Conservation (phyloP, 1,140 invertebrate species). For the Planococcus citri region DNA sequence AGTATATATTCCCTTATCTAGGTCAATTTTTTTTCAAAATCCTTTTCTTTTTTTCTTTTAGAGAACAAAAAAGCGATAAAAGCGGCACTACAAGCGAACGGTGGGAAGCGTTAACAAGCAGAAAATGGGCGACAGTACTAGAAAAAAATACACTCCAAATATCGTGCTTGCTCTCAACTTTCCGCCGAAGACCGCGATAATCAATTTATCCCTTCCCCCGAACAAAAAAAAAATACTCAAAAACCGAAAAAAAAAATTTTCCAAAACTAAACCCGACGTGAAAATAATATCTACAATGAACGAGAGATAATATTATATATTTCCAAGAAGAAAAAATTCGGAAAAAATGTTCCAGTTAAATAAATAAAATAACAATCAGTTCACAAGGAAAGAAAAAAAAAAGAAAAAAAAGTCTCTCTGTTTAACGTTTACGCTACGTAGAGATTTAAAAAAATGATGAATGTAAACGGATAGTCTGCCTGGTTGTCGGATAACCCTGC, state of each 20-base stretch:
- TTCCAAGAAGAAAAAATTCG: background rate
- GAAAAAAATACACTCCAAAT: background rate
- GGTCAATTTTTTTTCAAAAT: background rate
- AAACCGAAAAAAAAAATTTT: no score
- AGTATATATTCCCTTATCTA: background rate
- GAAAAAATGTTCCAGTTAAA: background rate
- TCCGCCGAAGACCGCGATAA: background rate
- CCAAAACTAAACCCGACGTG: background rate
- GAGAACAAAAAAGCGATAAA: background rate
- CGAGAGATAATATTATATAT: constrained; percentile 13
- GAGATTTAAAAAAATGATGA: constrained; percentile 12
- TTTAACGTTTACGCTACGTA: background rate
- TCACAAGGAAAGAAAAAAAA: no score
- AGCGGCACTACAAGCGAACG: constrained; percentile 12
- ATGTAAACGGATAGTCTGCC: constrained; percentile 8
- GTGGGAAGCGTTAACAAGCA: constrained; percentile 13
- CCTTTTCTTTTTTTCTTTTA: constrained; percentile 10
- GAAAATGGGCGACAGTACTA: constrained; percentile 17
- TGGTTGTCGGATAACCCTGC: constrained; percentile 17
- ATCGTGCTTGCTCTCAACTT: constrained; percentile 10
- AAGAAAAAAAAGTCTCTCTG: no score
- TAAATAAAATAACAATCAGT: background rate
- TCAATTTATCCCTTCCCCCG: no score
- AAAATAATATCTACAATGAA: constrained; percentile 1
- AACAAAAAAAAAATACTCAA: no score